These are phyloP conservation scores for Globia sparganii DNA, from an alignment of 2,888 invertebrate species.

Conservation along the genomic window DNA sequence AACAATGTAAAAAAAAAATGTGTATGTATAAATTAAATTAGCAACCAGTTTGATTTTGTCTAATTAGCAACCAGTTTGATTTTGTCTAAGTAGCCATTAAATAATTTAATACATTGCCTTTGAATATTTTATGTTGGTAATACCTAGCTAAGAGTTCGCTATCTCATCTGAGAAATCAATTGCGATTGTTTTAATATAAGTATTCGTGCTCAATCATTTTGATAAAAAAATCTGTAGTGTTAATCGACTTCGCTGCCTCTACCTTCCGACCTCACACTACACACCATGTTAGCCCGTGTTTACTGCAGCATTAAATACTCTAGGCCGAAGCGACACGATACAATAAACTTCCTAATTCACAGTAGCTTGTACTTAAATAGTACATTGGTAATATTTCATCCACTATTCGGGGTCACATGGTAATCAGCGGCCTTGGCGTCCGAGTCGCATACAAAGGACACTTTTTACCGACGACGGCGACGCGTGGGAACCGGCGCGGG, in stretches of 20 bases:
- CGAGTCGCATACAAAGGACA: constrained; percentile 66
- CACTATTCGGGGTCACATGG: constrained; percentile 63
- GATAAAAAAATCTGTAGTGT: background rate
- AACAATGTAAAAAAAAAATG: too few species aligned
- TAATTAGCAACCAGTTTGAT: too few species aligned
- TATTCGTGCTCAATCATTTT: background rate
- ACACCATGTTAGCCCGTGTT: constrained; percentile 10
- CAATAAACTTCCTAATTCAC: constrained; percentile 66
- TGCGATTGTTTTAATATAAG: background rate
- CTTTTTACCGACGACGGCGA: constrained; percentile 63
- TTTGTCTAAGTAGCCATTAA: too few species aligned
- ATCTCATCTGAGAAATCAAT: background rate
- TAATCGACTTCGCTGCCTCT: background rate
- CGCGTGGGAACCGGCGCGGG: constrained; percentile 64
- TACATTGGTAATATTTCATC: constrained; percentile 64
- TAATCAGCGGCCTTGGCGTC: constrained; percentile 64
- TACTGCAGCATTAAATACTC: constrained; percentile 40
- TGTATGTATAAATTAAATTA: too few species aligned
- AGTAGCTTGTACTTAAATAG: constrained; percentile 60
- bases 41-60: too few species aligned
- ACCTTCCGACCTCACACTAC: background rate
- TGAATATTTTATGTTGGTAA: background rate
- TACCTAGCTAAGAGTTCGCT: background rate
- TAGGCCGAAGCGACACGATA: constrained; percentile 42
- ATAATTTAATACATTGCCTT: background rate